These are phyloP conservation scores for Apteryx owenii DNA, from an alignment of 2,113 vertebrate species.

Conservation along the genomic window DNA sequence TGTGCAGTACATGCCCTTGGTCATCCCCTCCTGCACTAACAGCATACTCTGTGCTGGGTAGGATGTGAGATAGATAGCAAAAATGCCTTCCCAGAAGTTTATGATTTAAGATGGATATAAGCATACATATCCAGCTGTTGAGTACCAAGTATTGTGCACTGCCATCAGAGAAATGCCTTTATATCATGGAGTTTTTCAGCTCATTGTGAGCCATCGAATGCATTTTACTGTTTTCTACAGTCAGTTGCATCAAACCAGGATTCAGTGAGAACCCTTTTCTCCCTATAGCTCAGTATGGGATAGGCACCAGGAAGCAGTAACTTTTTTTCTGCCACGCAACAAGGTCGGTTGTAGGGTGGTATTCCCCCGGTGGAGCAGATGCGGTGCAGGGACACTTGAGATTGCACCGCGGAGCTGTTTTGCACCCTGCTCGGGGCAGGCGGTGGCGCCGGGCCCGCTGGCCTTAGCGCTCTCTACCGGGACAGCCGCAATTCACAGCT, in stretches of 20 bases:
- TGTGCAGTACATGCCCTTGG: fast-evolving
- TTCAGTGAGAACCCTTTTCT: not conserved
- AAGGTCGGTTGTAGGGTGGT: not conserved
- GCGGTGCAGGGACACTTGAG: not conserved
- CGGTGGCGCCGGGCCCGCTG: not conserved
- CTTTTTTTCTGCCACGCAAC: not conserved
- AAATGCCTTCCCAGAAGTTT: not conserved
- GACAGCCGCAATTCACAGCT: not conserved
- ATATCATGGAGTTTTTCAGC: not conserved
- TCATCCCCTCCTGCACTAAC: not conserved
- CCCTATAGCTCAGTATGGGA: not conserved
- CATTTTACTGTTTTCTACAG: not conserved
- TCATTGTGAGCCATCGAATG: not conserved
- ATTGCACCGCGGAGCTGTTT: not conserved
- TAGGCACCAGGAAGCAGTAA: not conserved
- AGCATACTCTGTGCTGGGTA: not conserved
- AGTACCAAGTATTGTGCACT: not conserved
- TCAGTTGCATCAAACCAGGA: not conserved
- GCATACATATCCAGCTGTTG: not conserved
- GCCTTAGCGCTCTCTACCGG: not conserved
- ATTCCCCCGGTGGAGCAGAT: not conserved
- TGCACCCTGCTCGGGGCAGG: fast-evolving
- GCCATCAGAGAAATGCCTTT: not conserved
- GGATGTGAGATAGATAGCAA: not conserved
- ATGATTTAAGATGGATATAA: not conserved